Conservation (phyloP, 2,113 vertebrate species). For the Siphamia tubifer region DNA sequence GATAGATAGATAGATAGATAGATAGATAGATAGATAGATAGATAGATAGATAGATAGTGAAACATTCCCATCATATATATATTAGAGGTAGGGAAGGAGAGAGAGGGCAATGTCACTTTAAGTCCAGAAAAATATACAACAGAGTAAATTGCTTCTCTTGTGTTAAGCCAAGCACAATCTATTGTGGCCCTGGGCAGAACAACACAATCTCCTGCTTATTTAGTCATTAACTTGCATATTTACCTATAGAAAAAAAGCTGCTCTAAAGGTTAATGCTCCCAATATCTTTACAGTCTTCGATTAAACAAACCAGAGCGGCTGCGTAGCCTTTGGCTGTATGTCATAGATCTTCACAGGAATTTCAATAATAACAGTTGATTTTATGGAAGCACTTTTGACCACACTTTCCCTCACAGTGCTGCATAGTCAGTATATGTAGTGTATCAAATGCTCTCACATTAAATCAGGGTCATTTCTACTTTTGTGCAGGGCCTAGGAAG, state of each 20-base stretch:
- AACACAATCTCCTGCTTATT: conserved; percentile 68
- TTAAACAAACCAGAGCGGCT: conserved; percentile 38
- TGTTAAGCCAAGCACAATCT: conserved; percentile 49
- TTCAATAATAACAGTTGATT: conserved; percentile 23
- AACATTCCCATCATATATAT: background rate
- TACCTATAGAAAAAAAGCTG: conserved; percentile 45
- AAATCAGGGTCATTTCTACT: too few relatives aligned
- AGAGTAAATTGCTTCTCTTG: conserved; percentile 43
- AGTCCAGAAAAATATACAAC: conserved; percentile 33
- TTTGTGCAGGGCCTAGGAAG: too few relatives aligned
- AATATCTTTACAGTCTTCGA: conserved; percentile 44
- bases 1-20: too few relatives aligned
- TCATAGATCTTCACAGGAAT: conserved; percentile 12
- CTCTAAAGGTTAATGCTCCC: conserved; percentile 61
- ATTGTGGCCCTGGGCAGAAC: conserved; percentile 57
- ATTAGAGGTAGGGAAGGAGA: background rate
- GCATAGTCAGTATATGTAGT: background rate
- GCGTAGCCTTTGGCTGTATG: conserved; percentile 31
- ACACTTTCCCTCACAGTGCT: background rate
- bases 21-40: too few relatives aligned
- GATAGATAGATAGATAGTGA: background rate
- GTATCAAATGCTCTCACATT: too few relatives aligned
- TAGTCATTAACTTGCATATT: conserved; percentile 64
- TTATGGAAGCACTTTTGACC: background rate
- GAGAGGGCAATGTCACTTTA: conserved; percentile 7